Evolutionary conservation across 2,888 invertebrate genomes (phyloP).

Genomic region (Oxyteleia sp.): DNA sequence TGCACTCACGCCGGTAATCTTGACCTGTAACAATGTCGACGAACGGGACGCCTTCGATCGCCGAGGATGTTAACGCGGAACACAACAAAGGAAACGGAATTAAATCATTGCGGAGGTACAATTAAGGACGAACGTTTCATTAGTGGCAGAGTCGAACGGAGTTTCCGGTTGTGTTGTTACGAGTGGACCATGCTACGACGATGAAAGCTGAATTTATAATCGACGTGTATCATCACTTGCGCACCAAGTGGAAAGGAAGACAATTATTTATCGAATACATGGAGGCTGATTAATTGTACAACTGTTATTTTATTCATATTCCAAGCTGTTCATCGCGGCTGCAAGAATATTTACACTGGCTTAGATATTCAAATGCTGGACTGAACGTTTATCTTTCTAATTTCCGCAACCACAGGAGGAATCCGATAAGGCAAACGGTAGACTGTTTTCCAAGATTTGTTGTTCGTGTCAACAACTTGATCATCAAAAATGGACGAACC

Average conservation of each 20-base stretch:
- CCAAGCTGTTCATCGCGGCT: constrained; percentile 3
- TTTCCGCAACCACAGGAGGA: too few relatives aligned
- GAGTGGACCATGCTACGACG: constrained; percentile 14
- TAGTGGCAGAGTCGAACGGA: constrained; percentile 17
- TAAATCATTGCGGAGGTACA: too few relatives aligned
- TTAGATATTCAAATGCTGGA: too few relatives aligned
- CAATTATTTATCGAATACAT: constrained; percentile 8
- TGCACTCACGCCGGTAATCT: constrained; percentile 34
- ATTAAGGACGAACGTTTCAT: constrained; percentile 1
- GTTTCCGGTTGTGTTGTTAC: constrained; percentile 32
- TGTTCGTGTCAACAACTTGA: too few relatives aligned
- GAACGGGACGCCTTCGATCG: constrained; percentile 7
- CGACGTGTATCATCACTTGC: background rate
- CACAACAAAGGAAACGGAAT: constrained; percentile 15
- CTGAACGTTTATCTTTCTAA: too few relatives aligned
- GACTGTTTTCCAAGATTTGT: too few relatives aligned
- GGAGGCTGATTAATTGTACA: constrained; percentile 16
- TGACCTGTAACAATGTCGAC: constrained; percentile 59
- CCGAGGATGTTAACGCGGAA: constrained; percentile 1
- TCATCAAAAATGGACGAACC: too few relatives aligned
- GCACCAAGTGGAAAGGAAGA: background rate
- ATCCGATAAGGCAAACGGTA: too few relatives aligned
- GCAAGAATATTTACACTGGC: too few relatives aligned
- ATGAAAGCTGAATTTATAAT: constrained; percentile 12
- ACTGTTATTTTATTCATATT: constrained; percentile 4